Conservation (phyloP, 2,888 invertebrate genomes). For the Temnothorax ravouxi region DNA sequence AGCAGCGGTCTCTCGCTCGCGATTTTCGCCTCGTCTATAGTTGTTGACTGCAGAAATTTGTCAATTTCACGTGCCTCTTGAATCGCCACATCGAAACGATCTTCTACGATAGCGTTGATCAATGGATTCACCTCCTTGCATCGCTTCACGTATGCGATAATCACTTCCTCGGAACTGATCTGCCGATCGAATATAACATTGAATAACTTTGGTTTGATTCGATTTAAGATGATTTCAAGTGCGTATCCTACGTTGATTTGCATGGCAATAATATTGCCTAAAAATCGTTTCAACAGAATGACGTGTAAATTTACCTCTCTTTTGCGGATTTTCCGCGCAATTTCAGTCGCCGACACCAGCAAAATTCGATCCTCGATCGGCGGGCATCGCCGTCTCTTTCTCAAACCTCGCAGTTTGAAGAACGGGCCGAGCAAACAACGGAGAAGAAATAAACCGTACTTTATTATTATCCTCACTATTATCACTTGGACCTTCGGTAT, state of each 20-base stretch:
- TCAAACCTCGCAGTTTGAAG: constrained; percentile 61
- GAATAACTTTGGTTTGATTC: constrained; percentile 8
- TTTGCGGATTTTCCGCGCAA: constrained; percentile 91
- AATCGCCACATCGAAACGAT: constrained; percentile 89
- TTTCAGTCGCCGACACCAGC: constrained; percentile 90
- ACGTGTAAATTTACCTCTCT: constrained; percentile 88
- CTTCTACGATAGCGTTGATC: constrained; percentile 91
- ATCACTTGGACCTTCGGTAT: constrained; percentile 18
- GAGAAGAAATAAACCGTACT: constrained; percentile 63
- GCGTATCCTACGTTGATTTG: not conserved
- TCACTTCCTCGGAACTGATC: constrained; percentile 89
- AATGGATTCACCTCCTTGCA: constrained; percentile 90
- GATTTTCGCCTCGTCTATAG: constrained; percentile 84
- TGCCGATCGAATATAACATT: constrained; percentile 79
- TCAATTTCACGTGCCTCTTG: constrained; percentile 90
- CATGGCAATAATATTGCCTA: not conserved
- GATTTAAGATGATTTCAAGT: not conserved
- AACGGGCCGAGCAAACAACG: constrained; percentile 71
- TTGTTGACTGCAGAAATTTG: constrained; percentile 74
- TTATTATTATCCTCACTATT: constrained; percentile 47
- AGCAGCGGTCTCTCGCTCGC: constrained; percentile 89
- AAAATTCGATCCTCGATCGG: constrained; percentile 90
- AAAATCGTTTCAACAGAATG: not conserved
- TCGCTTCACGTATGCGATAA: constrained; percentile 89
- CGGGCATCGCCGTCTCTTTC: constrained; percentile 85